Conservation (phyloP, 2,888 invertebrate species). For the Lypha dubia region DNA sequence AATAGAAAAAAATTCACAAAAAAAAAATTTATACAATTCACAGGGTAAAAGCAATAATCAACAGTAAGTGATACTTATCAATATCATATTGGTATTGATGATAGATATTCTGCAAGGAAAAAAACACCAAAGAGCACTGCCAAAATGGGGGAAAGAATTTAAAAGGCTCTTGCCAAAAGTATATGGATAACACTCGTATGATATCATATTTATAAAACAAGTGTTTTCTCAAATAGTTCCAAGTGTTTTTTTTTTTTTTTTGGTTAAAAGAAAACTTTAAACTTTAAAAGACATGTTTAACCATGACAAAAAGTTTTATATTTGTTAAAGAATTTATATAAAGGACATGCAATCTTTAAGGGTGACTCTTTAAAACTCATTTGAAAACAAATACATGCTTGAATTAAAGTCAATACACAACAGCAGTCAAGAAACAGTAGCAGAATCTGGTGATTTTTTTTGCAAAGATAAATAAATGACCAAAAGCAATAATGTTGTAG, state of each 20-base stretch:
- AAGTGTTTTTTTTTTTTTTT: no score
- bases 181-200: constrained; percentile 26
- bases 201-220: constrained; percentile 56
- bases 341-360: constrained; percentile 45
- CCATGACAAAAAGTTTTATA: constrained; percentile 1
- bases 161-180: background rate
- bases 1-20: background rate
- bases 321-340: constrained; percentile 8
- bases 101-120: constrained; percentile 5
- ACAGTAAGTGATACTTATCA: constrained; percentile 71
- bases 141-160: background rate
- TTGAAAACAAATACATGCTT: background rate
- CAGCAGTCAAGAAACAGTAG: constrained; percentile 27
- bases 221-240: constrained; percentile 55
- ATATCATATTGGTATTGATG: constrained; percentile 69
- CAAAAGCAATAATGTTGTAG: constrained; percentile 2
- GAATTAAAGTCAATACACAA: background rate
- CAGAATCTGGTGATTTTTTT: constrained; percentile 22
- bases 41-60: constrained; percentile 68
- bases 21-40: background rate
- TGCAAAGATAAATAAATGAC: constrained; percentile 22
- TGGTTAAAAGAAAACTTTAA: constrained; percentile 37
- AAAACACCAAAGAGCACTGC: background rate
- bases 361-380: constrained; percentile 5
- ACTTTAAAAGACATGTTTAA: constrained; percentile 52